Evolutionary conservation across 2,888 invertebrate genomes (phyloP), one percentile per base, ranked within the genome.

Genomic region (Andrena bucephala): DNA sequence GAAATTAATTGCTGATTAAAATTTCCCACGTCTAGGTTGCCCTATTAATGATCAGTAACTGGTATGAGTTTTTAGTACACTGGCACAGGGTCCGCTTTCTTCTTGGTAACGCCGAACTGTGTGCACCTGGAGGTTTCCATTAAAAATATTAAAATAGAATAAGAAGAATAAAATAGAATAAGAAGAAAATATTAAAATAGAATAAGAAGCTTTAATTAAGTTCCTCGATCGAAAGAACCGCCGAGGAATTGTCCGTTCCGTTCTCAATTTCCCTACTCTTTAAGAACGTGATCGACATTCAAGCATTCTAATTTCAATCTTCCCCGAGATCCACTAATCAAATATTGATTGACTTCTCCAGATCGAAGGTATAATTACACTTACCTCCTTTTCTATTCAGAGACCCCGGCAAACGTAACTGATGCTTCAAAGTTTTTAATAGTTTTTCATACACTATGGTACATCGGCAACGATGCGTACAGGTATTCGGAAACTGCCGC

Each of bases 151-250:
- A 16, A 42, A 42, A 16, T 42, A 29, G n/a, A n/a, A n/a, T n/a
- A n/a, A n/a, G n/a, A n/a, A n/a, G n/a, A n/a, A n/a, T n/a, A n/a
- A n/a, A n/a, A n/a, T n/a, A n/a, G n/a, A n/a, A n/a, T n/a, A n/a
- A n/a, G n/a, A n/a, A n/a, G n/a, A 42, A 42, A 42, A 42, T 42
- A 42, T 42, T 42, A 16, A 42, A 42, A 16, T 42, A 29, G 13
- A 31, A 31, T 65, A 74, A 71, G 29, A 63, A 70, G 62, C 57
- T 74, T 74, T 66, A 79, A 74, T 79, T 57, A 70, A 79, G 68
- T 16, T 50, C 36, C 3, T 57, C 13, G 48, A 7, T 10, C 29
- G 24, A n/a, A 57, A 42, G 33, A 42, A 13, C 7, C 24, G 10
- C 1, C 1, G 6, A 13, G 1, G 42, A 68, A 60, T 0, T 0